A percentile compares a stretch with the other conserved stretches of the same genome.
phyloP scores from a whole-genome alignment of 1,140 invertebrate species.

The Apis mellifera region Amel_HAv3.1 CM009945.2:3036501-3037000 shows the following conservation, averaged over 20 bases:
- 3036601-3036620: constrained; percentile 33
- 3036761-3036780: constrained; percentile 86
- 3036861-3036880: constrained; percentile 76
- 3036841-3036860: constrained; percentile 83
- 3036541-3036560: constrained; percentile 58
- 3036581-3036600: constrained; percentile 38
- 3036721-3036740: constrained; percentile 84
- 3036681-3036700: constrained; percentile 71
- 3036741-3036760: constrained; percentile 85
- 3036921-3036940: constrained; percentile 21
- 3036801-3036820: constrained; percentile 86
- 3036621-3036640: constrained; percentile 49
- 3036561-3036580: constrained; percentile 63
- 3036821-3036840: constrained; percentile 78
- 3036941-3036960: background rate
- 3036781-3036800: constrained; percentile 85
- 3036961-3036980: too few relatives aligned
- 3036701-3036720: constrained; percentile 72
- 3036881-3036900: constrained; percentile 67
- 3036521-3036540: constrained; percentile 69
- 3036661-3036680: constrained; percentile 53
- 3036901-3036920: constrained; percentile 26
- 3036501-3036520: constrained; percentile 69
- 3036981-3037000: background rate
- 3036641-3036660: background rate